phyloP scores from a whole-genome alignment of 2,797 vertebrate genomes.

The Hydrocynus forskahlii region DNA sequence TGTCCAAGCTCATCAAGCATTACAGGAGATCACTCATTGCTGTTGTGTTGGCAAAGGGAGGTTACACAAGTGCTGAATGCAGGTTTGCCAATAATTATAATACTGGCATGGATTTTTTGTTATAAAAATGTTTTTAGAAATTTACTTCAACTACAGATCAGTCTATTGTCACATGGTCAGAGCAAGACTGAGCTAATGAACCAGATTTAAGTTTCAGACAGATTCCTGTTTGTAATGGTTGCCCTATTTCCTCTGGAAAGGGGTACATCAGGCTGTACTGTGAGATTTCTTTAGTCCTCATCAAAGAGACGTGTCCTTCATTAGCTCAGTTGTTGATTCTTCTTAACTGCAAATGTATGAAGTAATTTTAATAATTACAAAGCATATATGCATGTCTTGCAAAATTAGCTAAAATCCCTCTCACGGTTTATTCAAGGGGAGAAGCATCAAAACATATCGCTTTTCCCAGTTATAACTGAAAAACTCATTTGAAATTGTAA shows the following conservation, averaged over 20 bases:
- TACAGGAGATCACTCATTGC: too few species aligned
- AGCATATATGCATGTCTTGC: background rate
- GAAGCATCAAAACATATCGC: background rate
- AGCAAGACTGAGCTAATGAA: too few species aligned
- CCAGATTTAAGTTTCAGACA: background rate
- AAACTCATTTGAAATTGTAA: conserved; percentile 3
- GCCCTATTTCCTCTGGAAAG: background rate
- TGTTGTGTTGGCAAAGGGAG: too few species aligned
- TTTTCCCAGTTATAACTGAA: conserved; percentile 3
- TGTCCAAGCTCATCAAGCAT: too few species aligned
- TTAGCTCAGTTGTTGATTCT: background rate
- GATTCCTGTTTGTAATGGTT: background rate
- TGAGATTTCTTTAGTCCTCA: background rate
- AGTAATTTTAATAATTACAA: background rate
- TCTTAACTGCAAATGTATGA: background rate
- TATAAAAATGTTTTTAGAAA: too few species aligned
- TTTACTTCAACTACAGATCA: too few species aligned
- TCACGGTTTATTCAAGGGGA: background rate
- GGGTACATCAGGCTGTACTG: background rate
- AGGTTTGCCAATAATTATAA: background rate
- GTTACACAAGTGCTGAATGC: too few species aligned
- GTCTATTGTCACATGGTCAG: too few species aligned
- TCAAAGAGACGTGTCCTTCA: conserved; percentile 12
- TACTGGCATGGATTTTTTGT: too few species aligned
- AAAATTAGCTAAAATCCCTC: background rate